These are phyloP conservation scores for Telenomus remus DNA, from an alignment of 1,140 invertebrate genomes.

Conservation along the genomic window DNA sequence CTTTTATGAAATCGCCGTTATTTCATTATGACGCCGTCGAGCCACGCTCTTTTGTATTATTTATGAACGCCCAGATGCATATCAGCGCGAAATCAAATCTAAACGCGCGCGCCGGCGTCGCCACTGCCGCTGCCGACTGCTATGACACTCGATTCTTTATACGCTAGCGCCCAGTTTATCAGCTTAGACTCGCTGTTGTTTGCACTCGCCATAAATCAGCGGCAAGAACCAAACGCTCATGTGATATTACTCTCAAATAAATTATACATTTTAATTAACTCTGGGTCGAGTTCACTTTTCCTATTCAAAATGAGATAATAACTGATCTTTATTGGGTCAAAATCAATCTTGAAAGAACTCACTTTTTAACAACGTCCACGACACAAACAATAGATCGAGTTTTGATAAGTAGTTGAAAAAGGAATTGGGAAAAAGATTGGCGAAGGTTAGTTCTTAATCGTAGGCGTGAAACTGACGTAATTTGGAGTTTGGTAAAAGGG, in stretches of 20 bases:
- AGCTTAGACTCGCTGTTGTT: slow-evolving; percentile 9
- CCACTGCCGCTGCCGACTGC: neutral
- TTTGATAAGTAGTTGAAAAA: too few species aligned
- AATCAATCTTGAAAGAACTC: too few species aligned
- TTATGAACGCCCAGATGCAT: slow-evolving; percentile 36
- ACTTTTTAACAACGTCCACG: too few species aligned
- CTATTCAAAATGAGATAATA: neutral
- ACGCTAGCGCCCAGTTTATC: slow-evolving; percentile 9
- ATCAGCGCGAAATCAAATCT: slow-evolving; percentile 17
- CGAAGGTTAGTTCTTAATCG: neutral
- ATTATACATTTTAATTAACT: slow-evolving; percentile 29
- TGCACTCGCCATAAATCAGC: slow-evolving; percentile 18
- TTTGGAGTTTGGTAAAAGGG: neutral
- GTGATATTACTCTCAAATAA: slow-evolving; percentile 19
- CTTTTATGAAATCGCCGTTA: slow-evolving; percentile 44
- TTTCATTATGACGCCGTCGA: slow-evolving; percentile 41
- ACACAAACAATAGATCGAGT: too few species aligned
- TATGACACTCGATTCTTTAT: slow-evolving; percentile 22
- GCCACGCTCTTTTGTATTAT: slow-evolving; percentile 45
- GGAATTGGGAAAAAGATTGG: neutral
- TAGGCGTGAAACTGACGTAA: too few species aligned
- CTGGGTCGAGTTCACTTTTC: slow-evolving; percentile 14
- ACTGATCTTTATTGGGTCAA: too few species aligned
- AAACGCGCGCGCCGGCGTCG: slow-evolving; percentile 5
- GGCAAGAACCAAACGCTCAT: slow-evolving; percentile 3